phyloP scores from a whole-genome alignment of 2,113 vertebrate species.

The Rutilus rutilus region DNA sequence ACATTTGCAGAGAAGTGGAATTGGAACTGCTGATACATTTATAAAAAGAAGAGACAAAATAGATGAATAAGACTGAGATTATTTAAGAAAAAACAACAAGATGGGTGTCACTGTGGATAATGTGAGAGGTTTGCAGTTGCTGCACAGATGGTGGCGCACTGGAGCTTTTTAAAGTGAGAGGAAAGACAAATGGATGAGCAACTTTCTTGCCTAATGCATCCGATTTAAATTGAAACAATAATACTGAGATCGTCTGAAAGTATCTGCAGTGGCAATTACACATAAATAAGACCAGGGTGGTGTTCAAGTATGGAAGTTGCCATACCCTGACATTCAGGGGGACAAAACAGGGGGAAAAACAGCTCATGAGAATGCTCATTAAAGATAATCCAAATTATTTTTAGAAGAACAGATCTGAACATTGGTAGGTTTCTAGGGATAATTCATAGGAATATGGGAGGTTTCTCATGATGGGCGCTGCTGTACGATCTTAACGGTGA shows the following conservation, averaged over 20 bases:
- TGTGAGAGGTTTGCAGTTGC: background rate
- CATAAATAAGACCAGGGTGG: too few relatives aligned
- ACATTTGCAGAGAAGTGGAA: slow-evolving; percentile 63
- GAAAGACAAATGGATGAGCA: background rate
- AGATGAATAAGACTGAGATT: slow-evolving; percentile 32
- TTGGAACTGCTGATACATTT: slow-evolving; percentile 50
- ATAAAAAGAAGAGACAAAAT: slow-evolving; percentile 42
- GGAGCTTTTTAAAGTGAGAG: slow-evolving; percentile 32
- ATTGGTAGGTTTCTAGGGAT: too few relatives aligned
- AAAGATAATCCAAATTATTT: too few relatives aligned
- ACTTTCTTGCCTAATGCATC: slow-evolving; percentile 15
- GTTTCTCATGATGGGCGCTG: too few relatives aligned
- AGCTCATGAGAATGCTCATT: too few relatives aligned
- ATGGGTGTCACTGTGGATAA: slow-evolving; percentile 6
- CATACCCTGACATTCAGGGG: too few relatives aligned
- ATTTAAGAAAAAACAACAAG: slow-evolving; percentile 43
- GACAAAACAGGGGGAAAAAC: too few relatives aligned
- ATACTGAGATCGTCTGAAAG: slow-evolving; percentile 20
- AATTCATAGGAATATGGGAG: too few relatives aligned
- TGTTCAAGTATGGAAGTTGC: too few relatives aligned
- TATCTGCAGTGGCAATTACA: background rate
- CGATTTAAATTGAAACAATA: slow-evolving; percentile 21
- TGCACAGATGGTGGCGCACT: slow-evolving; percentile 26
- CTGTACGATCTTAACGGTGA: too few relatives aligned
- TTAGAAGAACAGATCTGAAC: too few relatives aligned